Base-by-base conservation (phyloP, 2,113 vertebrate genomes). In the Pseudorectes ferrugineus region DNA sequence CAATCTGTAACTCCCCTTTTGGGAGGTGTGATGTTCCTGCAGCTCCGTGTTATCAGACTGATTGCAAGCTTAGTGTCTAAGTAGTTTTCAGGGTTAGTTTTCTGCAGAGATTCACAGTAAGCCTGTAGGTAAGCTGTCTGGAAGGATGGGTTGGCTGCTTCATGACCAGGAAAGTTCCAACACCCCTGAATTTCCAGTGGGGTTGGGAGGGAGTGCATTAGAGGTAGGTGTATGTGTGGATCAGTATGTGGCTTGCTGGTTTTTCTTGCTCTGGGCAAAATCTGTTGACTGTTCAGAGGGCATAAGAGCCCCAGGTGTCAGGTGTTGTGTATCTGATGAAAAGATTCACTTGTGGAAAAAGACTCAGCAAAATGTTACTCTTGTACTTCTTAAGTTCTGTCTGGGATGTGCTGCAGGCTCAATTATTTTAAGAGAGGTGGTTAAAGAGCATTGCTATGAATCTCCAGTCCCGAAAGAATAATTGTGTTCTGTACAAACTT, bases 291-390 rank as follows among this genome's bases (percentile, higher is more conserved):
- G 48, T 89, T 92, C 61, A 46, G 66, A 88, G 46, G 45, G 70
- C 45, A 21, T 5, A 5, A 65, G 35, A 72, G 66, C 62, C 70
- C 77, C 91, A 95, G 93, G 85, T 96, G 94, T 89, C 89, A 89
- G 86, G 95, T 90, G 84, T 6, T 63, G 35, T 61, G 13, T 85
- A 91, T 95, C 87, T 93, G 93, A 92, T 96, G 48, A 92, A 95
- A 76, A 97, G 77, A 76, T 62, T 93, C 54, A 74, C 71, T 83
- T 68, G 78, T 66, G 35, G 55, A 85, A 93, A 79, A 85, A 57
- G 62, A 36, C 33, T 85, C 46, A n/a, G 57, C 51, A 89, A 92
- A 92, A 85, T 65, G 62, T 82, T 81, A 42, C 43, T 76, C 46
- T 71, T 59, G 36, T 80, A 62, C 35, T 78, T 87, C 77, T 95